Evolutionary conservation across 37 sponge, comb jelly and placozoan genomes (phyloP).

Genomic region (Cliona cf. orientalis): DNA sequence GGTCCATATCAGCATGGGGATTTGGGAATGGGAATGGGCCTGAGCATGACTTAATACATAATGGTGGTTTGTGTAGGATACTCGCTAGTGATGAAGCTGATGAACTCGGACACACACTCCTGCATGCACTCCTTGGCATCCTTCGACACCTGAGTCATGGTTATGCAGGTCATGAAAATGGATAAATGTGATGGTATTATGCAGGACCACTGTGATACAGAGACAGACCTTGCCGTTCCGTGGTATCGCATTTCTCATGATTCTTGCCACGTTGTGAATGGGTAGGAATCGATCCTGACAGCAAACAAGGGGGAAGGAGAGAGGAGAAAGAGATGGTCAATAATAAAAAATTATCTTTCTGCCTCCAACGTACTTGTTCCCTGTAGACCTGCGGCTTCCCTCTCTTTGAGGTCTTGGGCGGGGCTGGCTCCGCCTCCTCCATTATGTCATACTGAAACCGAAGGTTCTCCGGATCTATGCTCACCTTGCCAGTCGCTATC

Average conservation of each 20-base stretch:
- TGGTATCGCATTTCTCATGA: slow-evolving; percentile 94
- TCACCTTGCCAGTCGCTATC: slow-evolving; percentile 39
- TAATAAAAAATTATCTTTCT: too few species aligned
- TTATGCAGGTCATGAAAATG: too few species aligned
- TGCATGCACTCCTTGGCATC: slow-evolving; percentile 99
- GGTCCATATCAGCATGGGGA: too few species aligned
- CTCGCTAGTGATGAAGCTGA: slow-evolving; percentile 98
- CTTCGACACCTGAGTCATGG: slow-evolving; percentile 82
- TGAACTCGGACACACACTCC: slow-evolving; percentile 98
- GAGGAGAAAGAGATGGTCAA: too few species aligned
- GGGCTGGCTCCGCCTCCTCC: neutral
- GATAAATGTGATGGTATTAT: too few species aligned
- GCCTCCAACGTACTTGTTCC: slow-evolving; percentile 75
- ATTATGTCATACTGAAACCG: slow-evolving; percentile 57
- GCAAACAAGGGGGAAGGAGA: too few species aligned
- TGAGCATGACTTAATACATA: too few species aligned
- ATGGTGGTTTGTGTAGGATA: too few species aligned
- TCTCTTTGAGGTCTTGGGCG: neutral
- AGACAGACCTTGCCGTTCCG: slow-evolving; percentile 77
- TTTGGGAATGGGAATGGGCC: too few species aligned
- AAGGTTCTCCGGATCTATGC: slow-evolving; percentile 60
- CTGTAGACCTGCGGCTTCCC: slow-evolving; percentile 47
- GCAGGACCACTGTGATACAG: too few species aligned
- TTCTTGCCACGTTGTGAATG: slow-evolving; percentile 91
- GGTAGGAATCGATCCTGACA: slow-evolving; percentile 99